Evolutionary conservation across 2,888 invertebrate genomes (phyloP).

Genomic region (Dione juno): DNA sequence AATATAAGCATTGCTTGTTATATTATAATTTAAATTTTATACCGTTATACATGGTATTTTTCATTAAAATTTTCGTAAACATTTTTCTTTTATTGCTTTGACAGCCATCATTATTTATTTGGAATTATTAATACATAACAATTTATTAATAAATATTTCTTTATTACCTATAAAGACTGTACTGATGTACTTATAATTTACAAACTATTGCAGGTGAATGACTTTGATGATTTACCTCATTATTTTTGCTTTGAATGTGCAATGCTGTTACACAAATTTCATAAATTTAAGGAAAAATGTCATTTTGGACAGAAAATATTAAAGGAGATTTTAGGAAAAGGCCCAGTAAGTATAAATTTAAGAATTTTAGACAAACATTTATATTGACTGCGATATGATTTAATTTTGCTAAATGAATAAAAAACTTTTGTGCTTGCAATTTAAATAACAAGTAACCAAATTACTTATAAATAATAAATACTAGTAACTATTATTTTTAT

Average conservation of each 20-base stretch:
- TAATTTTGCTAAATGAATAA: too few species aligned
- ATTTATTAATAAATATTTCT: too few species aligned
- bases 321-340: conserved; percentile 59
- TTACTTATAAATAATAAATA: not conserved
- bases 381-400: not conserved
- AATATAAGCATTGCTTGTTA: not conserved
- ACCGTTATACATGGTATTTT: not conserved
- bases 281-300: conserved; percentile 71
- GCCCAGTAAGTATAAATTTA: conserved; percentile 57
- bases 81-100: not conserved
- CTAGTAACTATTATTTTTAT: not conserved
- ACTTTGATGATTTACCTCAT: conserved; percentile 62
- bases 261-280: conserved; percentile 63
- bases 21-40: not conserved
- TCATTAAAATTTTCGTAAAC: not conserved
- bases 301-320: conserved; percentile 59
- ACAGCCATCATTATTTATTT: too few species aligned
- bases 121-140: not conserved
- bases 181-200: too few species aligned
- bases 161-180: too few species aligned
- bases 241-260: conserved; percentile 72
- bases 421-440: too few species aligned
- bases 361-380: not conserved
- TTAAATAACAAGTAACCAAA: too few species aligned
- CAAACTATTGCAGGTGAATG: conserved; percentile 57